These are phyloP conservation scores for Lerista edwardsae DNA, from an alignment of 2,797 vertebrate genomes.

Conservation along the genomic window DNA sequence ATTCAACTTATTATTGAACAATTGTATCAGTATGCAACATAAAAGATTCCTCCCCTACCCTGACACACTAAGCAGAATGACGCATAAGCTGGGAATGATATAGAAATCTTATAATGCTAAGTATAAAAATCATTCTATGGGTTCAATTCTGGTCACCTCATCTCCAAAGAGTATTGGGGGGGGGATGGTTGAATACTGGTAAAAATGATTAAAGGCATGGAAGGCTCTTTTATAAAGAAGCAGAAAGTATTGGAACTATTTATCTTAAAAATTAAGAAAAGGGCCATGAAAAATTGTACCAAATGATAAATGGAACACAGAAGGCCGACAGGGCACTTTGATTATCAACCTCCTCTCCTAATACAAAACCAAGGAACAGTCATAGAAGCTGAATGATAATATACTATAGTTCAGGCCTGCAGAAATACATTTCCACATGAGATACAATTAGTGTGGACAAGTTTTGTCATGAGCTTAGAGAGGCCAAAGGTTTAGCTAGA, in stretches of 20 bases:
- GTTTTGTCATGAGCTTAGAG: not conserved
- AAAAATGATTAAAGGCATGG: constrained; percentile 1
- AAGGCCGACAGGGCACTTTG: not conserved
- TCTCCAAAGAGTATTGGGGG: not conserved
- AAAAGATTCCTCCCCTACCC: not conserved
- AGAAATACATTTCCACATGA: not conserved
- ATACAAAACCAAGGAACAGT: not conserved
- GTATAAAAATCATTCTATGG: not conserved
- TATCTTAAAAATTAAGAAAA: not conserved
- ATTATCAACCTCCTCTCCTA: not conserved
- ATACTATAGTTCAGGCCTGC: not conserved
- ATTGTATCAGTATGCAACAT: not conserved
- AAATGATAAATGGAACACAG: not conserved
- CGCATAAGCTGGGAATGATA: not conserved
- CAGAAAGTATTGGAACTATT: constrained; percentile 18
- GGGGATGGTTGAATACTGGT: not conserved
- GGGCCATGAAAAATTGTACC: not conserved
- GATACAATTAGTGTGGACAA: not conserved
- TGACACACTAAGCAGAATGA: not conserved
- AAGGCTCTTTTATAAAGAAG: not conserved
- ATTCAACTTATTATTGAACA: not conserved
- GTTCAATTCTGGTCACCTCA: not conserved
- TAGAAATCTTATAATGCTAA: not conserved
- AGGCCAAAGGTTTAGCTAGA: not conserved
- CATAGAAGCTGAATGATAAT: constrained; percentile 4